Conservation (phyloP, 2,888 invertebrate species). For the Drosophila incognita region DNA sequence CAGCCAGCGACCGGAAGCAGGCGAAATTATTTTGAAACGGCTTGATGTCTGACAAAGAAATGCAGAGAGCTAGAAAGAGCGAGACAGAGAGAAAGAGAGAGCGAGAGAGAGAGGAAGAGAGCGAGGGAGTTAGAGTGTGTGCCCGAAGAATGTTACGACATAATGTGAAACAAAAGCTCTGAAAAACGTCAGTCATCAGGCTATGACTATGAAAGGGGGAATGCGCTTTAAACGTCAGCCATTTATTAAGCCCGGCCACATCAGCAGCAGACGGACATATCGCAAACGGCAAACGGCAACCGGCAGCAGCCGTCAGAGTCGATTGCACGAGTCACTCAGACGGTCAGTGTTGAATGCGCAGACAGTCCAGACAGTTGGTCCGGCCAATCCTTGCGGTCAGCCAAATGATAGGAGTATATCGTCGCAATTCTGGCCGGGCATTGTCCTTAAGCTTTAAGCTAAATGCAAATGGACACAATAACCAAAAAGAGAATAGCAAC, state of each 20-base stretch:
- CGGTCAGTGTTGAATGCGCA: constrained; percentile 47
- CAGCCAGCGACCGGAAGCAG: constrained; percentile 69
- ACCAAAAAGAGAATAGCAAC: not conserved
- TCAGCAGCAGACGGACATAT: constrained; percentile 52
- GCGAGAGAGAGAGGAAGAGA: not conserved
- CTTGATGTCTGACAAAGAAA: constrained; percentile 46
- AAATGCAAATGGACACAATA: not conserved
- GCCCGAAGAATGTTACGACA: constrained; percentile 53
- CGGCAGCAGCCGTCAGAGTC: constrained; percentile 44
- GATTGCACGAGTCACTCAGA: constrained; percentile 56
- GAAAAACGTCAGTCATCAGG: constrained; percentile 56
- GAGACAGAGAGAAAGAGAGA: not conserved
- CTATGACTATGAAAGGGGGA: constrained; percentile 33
- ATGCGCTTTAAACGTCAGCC: constrained; percentile 70
- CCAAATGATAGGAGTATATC: not conserved
- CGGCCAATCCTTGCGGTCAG: constrained; percentile 15
- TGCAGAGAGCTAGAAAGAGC: constrained; percentile 4
- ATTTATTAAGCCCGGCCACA: constrained; percentile 64
- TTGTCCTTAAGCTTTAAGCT: constrained; percentile 7
- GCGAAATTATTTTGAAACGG: constrained; percentile 77
- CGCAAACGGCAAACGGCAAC: constrained; percentile 13
- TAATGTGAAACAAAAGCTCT: constrained; percentile 68
- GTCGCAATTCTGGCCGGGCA: not conserved
- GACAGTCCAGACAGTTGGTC: constrained; percentile 40
- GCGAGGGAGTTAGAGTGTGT: constrained; percentile 9